Base-by-base conservation (phyloP, 1,140 invertebrate species). In the Agrypnia vestita region DNA sequence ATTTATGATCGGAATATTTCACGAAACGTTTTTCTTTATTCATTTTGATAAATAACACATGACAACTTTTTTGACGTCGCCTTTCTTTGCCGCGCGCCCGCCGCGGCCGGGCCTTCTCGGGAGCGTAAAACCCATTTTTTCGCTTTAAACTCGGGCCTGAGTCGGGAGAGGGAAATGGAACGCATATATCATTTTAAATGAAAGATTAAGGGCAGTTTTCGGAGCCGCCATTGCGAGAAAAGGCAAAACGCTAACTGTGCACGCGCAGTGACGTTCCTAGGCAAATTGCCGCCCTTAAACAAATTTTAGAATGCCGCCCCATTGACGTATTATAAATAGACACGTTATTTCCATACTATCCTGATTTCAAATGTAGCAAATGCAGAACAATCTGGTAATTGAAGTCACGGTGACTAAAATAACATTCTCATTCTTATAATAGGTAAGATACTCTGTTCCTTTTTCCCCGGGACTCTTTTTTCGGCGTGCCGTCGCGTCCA, bases 151-250 rank as follows among this genome's bases (percentile, higher is more conserved):
- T 71, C 25, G 49, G 67, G 67, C 53, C 47, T 76, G 76, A 69
- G 67, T 74, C 55, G 55, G 43, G 78, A 43, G 77, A 75, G 76
- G 67, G 81, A 74, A 82, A 82, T 82, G 78, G 81, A 80, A 80
- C 73, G 64, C 81, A 77, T 82, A 82, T 82, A 82, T 82, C 81
- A 82, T 80, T 82, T 82, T 82, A 82, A 82, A 82, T 82, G 81
- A 82, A 82, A 82, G 81, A 82, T 82, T 82, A 82, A 80, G 81
- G 81, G 81, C 80, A 77, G 81, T 80, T 79, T 78, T 67, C 19
- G 64, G 76, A 21, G 64, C 67, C 56, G 74, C 47, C 43, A 64
- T 55, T 11, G 51, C 69, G 44, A 47, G 69, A 78, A 69, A 76
- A 75, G 78, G 80, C 81, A 78, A 82, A 80, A 82, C 76, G 81